Base-by-base conservation (phyloP, 2,888 invertebrate species). In the Adela reaumurella region DNA sequence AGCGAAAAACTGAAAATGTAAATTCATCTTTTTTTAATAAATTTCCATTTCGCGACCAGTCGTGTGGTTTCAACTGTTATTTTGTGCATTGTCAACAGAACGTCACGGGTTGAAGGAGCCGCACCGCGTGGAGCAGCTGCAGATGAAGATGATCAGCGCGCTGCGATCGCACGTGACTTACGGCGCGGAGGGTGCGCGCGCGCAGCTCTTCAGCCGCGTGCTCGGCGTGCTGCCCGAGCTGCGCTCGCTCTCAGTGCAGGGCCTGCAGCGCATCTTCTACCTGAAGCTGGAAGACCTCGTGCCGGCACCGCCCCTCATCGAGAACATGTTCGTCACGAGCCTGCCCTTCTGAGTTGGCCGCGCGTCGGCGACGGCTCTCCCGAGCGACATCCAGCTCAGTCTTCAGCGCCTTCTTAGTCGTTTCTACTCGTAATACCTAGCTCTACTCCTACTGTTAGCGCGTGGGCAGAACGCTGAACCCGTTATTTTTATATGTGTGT, bases 61-160 rank as follows among this genome's bases (percentile, higher is more conserved):
- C 6, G 35, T 35, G 35, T 8, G 35, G 35, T 8, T 35, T 14
- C 35, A 11, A 35, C 3, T 14, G 14, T 14, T 8, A 14, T 35
- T 35, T 24, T 35, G 14, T 35, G 24, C 24, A 24, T 35, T 56
- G 50, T 57, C 66, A 68, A 44, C 84, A 96, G 96, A 95, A 72
- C 88, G 97, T 19, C 95, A 95, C 65, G 96, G 96, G 45, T 76
- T 97, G 57, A 89, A 90, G 63, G 95, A 97, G 63, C 92, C 94
- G 1, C 89, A 91, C 64, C 89, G 92, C 59, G 92, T 97, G 57
- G 97, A 98, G 68, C 93, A 92, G 61, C 81, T 97, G 17, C 97
- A 98, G 70, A 95, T 94, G 90, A 96, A 95, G 73, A 92, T 98
- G 62, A 94, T 97, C 60, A 92, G 93, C 53, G 94, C 96, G 52